Evolutionary conservation across 2,113 vertebrate species (phyloP).

Genomic region (Sturnus vulgaris): DNA sequence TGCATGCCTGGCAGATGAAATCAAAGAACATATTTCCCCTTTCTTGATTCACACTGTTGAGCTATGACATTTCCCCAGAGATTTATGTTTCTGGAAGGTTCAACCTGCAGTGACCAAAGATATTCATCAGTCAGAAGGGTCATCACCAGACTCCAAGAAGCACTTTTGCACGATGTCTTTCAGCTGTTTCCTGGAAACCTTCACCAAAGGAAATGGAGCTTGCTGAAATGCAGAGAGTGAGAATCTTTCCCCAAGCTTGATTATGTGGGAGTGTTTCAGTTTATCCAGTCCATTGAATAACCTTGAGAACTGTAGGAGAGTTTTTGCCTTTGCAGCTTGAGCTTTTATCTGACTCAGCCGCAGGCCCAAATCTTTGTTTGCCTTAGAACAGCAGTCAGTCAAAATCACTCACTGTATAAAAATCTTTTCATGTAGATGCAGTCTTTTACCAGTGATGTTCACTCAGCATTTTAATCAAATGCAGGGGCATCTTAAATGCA

Average conservation of each 20-base stretch:
- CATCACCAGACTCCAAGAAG: not conserved
- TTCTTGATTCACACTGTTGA: not conserved
- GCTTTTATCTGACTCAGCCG: not conserved
- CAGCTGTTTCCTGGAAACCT: not conserved
- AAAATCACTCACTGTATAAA: slow-evolving; percentile 32
- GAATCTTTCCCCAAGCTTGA: not conserved
- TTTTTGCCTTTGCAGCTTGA: not conserved
- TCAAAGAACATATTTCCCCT: not conserved
- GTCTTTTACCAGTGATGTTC: not conserved
- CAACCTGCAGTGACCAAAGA: not conserved
- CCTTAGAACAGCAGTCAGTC: slow-evolving; percentile 30
- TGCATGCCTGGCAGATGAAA: not conserved
- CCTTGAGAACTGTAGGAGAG: slow-evolving; percentile 2
- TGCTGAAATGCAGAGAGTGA: not conserved
- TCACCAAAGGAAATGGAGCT: not conserved
- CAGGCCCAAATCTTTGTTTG: slow-evolving; percentile 28
- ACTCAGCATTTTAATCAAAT: slow-evolving; percentile 14
- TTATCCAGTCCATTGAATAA: slow-evolving; percentile 8
- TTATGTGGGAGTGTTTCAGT: not conserved
- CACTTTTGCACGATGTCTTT: not conserved
- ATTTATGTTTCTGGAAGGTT: not conserved
- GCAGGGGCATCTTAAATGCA: not conserved
- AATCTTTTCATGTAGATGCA: slow-evolving; percentile 11
- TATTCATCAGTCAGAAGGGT: not conserved
- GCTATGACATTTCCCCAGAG: not conserved